phyloP scores from a whole-genome alignment of 2,797 vertebrate species.

The Pteropus rufus region DNA sequence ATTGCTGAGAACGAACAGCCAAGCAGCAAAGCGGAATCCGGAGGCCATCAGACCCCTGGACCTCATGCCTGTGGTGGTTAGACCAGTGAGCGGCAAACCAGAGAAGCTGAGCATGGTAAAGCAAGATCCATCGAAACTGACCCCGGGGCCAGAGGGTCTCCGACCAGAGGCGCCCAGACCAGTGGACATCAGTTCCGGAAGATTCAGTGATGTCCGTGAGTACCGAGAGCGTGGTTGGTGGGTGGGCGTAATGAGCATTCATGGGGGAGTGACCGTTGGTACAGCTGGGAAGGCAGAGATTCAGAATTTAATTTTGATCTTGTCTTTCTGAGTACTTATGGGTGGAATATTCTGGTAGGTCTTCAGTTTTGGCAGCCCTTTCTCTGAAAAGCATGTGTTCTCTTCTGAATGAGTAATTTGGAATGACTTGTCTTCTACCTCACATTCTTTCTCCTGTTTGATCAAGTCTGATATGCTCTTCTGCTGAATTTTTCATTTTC shows the following conservation, averaged over 20 bases:
- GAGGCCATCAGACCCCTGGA: background rate
- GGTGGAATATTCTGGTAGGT: background rate
- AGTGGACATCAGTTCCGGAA: background rate
- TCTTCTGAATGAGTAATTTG: background rate
- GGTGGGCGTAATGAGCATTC: accelerated
- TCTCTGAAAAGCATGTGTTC: background rate
- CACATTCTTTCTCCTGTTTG: background rate
- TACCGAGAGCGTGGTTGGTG: background rate
- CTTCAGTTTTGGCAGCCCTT: background rate
- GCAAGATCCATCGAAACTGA: background rate
- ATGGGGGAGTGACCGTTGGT: background rate
- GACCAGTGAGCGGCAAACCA: background rate
- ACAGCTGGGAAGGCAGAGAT: background rate
- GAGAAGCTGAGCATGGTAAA: background rate
- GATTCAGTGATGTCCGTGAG: constrained; percentile 42
- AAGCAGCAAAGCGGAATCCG: accelerated
- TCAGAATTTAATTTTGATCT: background rate
- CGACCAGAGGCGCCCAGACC: background rate
- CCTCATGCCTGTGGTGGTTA: background rate
- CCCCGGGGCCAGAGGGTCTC: constrained; percentile 35
- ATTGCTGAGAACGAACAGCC: constrained; percentile 74
- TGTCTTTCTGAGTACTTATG: background rate
- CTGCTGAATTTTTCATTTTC: background rate
- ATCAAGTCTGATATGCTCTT: background rate
- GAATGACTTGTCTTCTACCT: background rate